Evolutionary conservation across 2,888 invertebrate genomes (phyloP).

Genomic region (Calameuta pallipes): DNA sequence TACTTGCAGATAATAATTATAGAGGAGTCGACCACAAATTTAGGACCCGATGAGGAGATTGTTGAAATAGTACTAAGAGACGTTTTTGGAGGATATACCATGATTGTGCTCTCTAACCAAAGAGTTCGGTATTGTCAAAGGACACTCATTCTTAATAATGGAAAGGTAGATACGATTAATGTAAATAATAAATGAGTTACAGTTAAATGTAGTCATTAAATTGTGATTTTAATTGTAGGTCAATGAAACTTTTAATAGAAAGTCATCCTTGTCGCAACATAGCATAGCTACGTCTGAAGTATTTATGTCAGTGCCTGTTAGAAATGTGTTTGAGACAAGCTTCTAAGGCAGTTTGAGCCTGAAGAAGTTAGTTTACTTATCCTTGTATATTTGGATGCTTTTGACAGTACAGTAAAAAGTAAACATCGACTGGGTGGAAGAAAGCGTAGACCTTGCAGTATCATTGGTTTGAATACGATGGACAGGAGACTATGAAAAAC

Average conservation of each 20-base stretch:
- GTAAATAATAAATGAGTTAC: background rate
- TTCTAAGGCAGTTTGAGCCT: slow-evolving; percentile 19
- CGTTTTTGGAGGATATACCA: slow-evolving; percentile 40
- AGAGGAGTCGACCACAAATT: slow-evolving; percentile 36
- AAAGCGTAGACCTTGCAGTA: background rate
- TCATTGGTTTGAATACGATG: background rate
- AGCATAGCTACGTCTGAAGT: slow-evolving; percentile 26
- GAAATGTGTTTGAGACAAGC: slow-evolving; percentile 32
- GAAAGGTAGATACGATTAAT: slow-evolving; percentile 26
- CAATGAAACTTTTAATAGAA: slow-evolving; percentile 21
- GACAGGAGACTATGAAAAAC: background rate
- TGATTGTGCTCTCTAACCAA: slow-evolving; percentile 42
- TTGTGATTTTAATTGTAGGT: slow-evolving; percentile 8
- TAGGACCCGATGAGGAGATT: slow-evolving; percentile 36
- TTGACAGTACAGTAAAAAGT: background rate
- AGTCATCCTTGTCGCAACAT: slow-evolving; percentile 25
- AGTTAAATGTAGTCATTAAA: background rate
- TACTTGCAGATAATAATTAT: slow-evolving; percentile 40
- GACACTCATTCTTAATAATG: slow-evolving; percentile 24
- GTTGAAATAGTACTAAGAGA: slow-evolving; percentile 39
- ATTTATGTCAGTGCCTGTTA: slow-evolving; percentile 26
- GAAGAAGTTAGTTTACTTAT: background rate
- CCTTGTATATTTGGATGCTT: background rate
- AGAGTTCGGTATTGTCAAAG: slow-evolving; percentile 33
- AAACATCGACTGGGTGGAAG: background rate